Base-by-base conservation (phyloP, 2,888 invertebrate genomes). In the Eupithecia subfuscata region DNA sequence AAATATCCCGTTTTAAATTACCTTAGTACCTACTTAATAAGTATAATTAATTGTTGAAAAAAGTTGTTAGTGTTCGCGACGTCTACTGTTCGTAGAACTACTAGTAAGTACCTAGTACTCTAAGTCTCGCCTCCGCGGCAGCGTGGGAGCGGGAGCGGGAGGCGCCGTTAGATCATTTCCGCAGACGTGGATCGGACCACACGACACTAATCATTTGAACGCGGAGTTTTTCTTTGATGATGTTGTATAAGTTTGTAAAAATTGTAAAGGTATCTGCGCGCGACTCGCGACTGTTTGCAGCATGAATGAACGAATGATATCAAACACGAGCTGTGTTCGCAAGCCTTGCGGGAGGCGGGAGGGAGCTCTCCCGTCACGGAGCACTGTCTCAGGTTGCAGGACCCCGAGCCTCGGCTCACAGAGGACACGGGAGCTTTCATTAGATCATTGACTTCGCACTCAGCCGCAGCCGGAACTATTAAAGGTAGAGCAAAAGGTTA, bases 261-360 rank as follows among this genome's bases (percentile, higher is more conserved):
- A 69, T 69, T 34, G 14, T 73, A 65, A 65, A 30, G 64, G 64
- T 14, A 63, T 11, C 8, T 16, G 45, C 52, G 43, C 74, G 30
- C 45, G 25, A 37, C 56, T 56, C 43, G 74, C 37, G 64, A 14
- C 16, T 69, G 73, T 69, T 48, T 63, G 69, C 63, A 22, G 69
- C 69, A 60, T 63, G 14, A 45, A 12, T 4, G 34, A 63, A n/a
- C n/a, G 37, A 74, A 74, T 69, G 69, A 37, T n/a, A n/a, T n/a
- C n/a, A n/a, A n/a, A n/a, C n/a, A n/a, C n/a, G 63, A 69, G 48
- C 69, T 34, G 64, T 70, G 69, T 70, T 69, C 52, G 73, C 43
- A 12, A 43, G 43, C 63, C 34, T 63, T 18, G 18, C 5, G 48
- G n/a, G n/a, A n/a, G n/a, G n/a, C n/a, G n/a, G n/a, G n/a, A n/a